Conservation (phyloP, 2,113 vertebrate genomes). For the Turnix velox region DNA sequence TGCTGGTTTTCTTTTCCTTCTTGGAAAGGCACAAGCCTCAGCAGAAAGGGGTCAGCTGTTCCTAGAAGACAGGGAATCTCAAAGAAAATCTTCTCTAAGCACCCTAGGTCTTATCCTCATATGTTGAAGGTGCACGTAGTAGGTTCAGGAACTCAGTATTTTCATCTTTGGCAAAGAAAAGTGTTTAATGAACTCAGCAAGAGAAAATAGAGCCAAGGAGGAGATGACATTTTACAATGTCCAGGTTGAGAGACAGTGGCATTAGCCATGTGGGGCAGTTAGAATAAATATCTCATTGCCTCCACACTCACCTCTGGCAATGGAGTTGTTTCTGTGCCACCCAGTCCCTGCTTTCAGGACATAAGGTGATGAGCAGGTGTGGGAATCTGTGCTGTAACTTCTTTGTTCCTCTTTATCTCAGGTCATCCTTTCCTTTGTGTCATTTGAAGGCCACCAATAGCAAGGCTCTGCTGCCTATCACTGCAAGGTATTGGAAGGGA, state of each 20-base stretch:
- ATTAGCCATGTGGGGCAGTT: neutral
- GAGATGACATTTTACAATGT: neutral
- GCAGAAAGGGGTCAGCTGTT: neutral
- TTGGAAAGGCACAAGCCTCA: neutral
- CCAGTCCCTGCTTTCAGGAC: neutral
- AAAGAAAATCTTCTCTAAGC: neutral
- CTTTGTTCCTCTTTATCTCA: neutral
- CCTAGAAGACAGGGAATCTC: neutral
- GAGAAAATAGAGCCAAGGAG: neutral
- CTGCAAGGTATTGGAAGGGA: too few species aligned
- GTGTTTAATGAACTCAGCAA: neutral
- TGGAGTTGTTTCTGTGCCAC: neutral
- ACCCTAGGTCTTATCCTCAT: accelerated
- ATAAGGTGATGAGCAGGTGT: neutral
- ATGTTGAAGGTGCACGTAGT: neutral
- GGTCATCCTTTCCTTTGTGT: neutral
- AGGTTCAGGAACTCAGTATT: neutral
- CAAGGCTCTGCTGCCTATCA: neutral
- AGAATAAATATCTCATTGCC: neutral
- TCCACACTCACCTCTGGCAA: neutral
- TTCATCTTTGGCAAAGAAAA: neutral
- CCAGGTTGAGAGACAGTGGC: neutral
- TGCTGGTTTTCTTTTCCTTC: neutral
- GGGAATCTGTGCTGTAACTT: neutral
- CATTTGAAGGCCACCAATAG: neutral